Evolutionary conservation across 2,888 invertebrate species (phyloP).

Genomic region (Ariolimax columbianus): DNA sequence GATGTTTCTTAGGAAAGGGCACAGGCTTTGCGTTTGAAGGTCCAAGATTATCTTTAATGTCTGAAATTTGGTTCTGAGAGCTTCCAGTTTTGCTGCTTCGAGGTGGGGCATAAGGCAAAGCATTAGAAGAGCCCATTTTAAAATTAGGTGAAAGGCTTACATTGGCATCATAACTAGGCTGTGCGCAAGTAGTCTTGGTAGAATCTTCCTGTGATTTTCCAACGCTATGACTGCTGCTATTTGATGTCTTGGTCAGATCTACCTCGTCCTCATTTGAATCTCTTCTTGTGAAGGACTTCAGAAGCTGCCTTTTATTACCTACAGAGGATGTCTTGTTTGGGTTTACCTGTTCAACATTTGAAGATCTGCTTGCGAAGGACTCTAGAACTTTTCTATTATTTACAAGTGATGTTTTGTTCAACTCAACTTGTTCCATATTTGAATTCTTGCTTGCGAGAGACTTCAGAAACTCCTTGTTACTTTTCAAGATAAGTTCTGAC

Average conservation of each 20-base stretch:
- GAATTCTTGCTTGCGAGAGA: not conserved
- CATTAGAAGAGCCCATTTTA: not conserved
- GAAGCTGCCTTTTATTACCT: constrained; percentile 4
- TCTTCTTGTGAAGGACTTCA: not conserved
- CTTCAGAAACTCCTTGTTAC: constrained; percentile 29
- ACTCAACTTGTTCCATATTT: not conserved
- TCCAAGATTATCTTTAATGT: not conserved
- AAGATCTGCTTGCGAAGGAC: too few species aligned
- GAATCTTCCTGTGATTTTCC: too few species aligned
- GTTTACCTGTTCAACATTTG: too few species aligned
- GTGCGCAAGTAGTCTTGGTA: too few species aligned
- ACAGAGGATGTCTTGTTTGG: not conserved
- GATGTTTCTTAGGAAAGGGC: not conserved
- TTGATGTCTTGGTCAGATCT: not conserved
- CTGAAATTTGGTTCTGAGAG: not conserved
- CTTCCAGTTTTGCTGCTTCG: not conserved
- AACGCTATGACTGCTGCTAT: too few species aligned
- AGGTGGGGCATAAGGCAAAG: constrained; percentile 15
- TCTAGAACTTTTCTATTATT: too few species aligned
- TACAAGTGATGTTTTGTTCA: not conserved
- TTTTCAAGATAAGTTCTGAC: constrained; percentile 1
- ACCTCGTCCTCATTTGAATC: not conserved
- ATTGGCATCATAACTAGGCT: not conserved
- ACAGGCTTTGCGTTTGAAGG: not conserved
- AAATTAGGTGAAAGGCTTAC: not conserved